Base-by-base conservation (phyloP, 2,113 vertebrate genomes). In the Arothron firmamentum region DNA sequence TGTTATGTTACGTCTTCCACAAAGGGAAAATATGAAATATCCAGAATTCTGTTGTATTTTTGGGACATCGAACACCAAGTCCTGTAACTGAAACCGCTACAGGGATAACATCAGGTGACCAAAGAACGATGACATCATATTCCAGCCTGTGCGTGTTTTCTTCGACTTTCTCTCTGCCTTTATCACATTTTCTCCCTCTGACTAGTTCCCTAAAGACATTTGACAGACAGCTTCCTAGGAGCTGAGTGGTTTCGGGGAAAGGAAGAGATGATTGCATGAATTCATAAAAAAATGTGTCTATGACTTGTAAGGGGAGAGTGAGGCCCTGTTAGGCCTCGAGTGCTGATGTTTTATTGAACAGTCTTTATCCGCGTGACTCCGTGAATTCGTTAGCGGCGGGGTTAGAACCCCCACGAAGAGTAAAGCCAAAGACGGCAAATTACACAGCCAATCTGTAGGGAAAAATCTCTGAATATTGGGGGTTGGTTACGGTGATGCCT, bases 261-360 rank as follows among this genome's bases (percentile, higher is more conserved):
- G 50, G 65, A 60, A 66, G 67, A 74, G 79, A 87, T 86, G 81
- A 86, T 86, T 87, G 82, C 82, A 84, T 80, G 85, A 87, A 81
- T 85, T 79, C 79, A 89, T 88, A 77, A 88, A 88, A 84, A 86
- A 84, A 87, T 84, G 77, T 85, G 68, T 65, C 56, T 74, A 62
- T 62, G 72, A 80, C 76, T 82, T 80, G 72, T 74, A 76, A 74
- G 53, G 74, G 67, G 72, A 56, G 79, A 69, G 73, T 74, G 69
- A 81, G 66, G 72, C 75, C 25, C 75, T 75, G 77, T 79, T 72
- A 77, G 83, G 85, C 78, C 68, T 84, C 82, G 78, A 87, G 86
- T 83, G 78, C 78, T 25, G 2, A 87, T 89, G 83, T 87, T 89
- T 86, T 86, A 87, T 88, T 85, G 76, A 87, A 86, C 81, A 86